Conservation (phyloP, 1,140 invertebrate species). For the Fopius arisanus region DNA sequence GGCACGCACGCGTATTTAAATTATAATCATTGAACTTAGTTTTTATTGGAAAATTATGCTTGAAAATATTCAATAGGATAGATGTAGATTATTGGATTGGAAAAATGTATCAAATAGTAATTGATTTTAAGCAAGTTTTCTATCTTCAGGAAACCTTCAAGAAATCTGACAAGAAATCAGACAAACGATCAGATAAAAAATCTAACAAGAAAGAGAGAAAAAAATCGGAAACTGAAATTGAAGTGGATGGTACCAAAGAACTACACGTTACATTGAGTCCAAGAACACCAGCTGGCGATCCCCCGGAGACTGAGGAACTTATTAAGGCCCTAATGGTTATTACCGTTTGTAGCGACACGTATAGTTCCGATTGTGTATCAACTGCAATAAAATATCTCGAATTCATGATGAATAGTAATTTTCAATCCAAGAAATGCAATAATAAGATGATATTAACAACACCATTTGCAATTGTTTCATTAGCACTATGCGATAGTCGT, state of each 20-base stretch:
- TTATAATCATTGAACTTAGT: too few species aligned
- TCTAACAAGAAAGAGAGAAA: constrained; percentile 60
- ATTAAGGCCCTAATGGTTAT: constrained; percentile 77
- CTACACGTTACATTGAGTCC: constrained; percentile 79
- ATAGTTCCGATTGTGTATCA: constrained; percentile 48
- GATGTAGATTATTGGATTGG: too few species aligned
- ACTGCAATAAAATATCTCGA: constrained; percentile 52
- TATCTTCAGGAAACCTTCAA: neutral
- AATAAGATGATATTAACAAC: neutral
- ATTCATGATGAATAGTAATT: constrained; percentile 9
- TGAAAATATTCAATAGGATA: too few species aligned
- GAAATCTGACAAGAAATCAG: constrained; percentile 55
- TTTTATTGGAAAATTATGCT: too few species aligned
- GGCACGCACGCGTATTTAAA: too few species aligned
- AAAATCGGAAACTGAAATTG: constrained; percentile 68
- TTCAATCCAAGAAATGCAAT: constrained; percentile 7
- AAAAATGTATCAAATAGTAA: neutral
- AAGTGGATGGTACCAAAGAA: constrained; percentile 77
- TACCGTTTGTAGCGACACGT: constrained; percentile 46
- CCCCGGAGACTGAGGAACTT: constrained; percentile 88
- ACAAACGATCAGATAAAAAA: constrained; percentile 62
- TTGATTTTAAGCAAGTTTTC: neutral
- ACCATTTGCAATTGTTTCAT: neutral
- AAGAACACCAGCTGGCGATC: constrained; percentile 80
- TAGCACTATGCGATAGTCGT: neutral